A percentile compares a stretch with the other conserved stretches of the same genome.
Evolutionary conservation across 2,113 vertebrate genomes (phyloP).

Genomic region (Corythaeola cristata): DNA sequence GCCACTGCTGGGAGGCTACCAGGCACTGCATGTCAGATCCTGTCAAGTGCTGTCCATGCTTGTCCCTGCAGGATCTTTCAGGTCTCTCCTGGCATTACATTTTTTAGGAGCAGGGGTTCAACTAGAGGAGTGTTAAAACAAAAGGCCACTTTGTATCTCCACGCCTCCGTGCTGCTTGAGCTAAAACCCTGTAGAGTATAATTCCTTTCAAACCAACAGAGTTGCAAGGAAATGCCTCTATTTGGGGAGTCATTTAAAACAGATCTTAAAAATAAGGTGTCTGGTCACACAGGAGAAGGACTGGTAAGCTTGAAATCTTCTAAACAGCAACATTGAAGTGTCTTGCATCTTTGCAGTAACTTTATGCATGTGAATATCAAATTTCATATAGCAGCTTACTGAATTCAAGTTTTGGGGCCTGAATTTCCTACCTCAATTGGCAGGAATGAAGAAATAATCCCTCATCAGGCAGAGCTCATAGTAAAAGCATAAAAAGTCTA

Average conservation of each 20-base stretch:
- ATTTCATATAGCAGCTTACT: background rate
- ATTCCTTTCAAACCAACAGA: background rate
- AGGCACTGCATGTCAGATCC: background rate
- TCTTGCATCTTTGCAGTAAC: background rate
- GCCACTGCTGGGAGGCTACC: background rate
- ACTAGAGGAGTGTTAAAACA: background rate
- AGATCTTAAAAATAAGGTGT: background rate
- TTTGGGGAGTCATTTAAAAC: background rate
- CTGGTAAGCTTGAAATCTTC: background rate
- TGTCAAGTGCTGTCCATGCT: background rate
- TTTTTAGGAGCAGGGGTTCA: background rate
- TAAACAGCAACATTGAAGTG: background rate
- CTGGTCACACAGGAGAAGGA: background rate
- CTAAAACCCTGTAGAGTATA: background rate
- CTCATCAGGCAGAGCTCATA: background rate
- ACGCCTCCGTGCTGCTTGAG: background rate
- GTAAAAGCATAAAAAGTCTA: conserved; percentile 24
- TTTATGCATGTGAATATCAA: background rate
- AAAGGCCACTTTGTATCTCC: background rate
- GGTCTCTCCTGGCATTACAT: background rate
- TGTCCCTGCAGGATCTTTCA: background rate
- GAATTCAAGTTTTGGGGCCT: background rate
- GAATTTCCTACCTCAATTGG: conserved; percentile 23
- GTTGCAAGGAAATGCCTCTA: background rate
- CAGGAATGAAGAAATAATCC: conserved; percentile 25